These are phyloP conservation scores for Xylota sylvarum DNA, from an alignment of 2,888 invertebrate species.

Conservation along the genomic window DNA sequence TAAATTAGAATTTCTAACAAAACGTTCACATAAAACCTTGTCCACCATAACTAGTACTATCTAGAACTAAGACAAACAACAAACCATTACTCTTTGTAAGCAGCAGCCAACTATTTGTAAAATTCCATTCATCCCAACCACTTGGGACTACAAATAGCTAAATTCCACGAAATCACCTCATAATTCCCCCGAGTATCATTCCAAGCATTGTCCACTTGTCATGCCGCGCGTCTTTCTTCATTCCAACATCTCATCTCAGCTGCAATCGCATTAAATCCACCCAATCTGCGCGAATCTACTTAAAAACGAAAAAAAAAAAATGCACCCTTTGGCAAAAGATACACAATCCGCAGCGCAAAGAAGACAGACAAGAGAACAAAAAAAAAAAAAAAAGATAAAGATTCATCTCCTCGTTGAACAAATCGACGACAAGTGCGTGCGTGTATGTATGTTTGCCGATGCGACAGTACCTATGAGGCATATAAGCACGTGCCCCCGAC, in stretches of 20 bases:
- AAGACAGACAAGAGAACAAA: not conserved
- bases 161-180: conserved; percentile 14
- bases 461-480: not conserved
- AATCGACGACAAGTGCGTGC: conserved; percentile 65
- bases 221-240: not conserved
- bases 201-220: conserved; percentile 7
- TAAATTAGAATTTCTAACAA: too few relatives aligned
- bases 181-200: not conserved
- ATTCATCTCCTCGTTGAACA: conserved; percentile 54
- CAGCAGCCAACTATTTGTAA: not conserved
- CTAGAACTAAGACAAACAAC: too few relatives aligned
- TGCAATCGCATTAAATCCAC: conserved; percentile 50
- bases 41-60: not conserved
- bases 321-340: conserved; percentile 42
- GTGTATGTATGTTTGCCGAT: conserved; percentile 31
- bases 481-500: conserved; percentile 56
- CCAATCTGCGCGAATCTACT: conserved; percentile 20
- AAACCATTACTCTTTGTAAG: too few relatives aligned
- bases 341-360: not conserved
- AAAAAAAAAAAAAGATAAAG: conserved; percentile 22
- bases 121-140: not conserved
- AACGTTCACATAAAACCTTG: too few relatives aligned
- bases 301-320: conserved; percentile 18
- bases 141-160: not conserved
- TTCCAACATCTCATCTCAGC: not conserved